Evolutionary conservation across 2,113 vertebrate species (phyloP).

Genomic region (Miniopterus natalensis): DNA sequence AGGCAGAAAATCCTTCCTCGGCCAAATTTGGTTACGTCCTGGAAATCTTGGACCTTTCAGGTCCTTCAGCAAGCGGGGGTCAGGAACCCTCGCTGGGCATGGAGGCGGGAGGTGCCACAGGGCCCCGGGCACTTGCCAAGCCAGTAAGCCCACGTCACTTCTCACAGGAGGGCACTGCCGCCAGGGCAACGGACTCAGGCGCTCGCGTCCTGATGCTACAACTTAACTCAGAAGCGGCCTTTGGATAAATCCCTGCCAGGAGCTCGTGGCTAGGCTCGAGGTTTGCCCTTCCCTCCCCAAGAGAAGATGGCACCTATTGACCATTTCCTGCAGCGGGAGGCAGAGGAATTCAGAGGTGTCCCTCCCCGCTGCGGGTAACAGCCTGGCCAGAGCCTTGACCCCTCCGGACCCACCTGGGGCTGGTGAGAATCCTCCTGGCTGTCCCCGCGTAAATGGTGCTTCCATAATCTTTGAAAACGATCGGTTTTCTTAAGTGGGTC

Average conservation of each 20-base stretch:
- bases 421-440: too few relatives aligned
- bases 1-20: not conserved
- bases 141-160: not conserved
- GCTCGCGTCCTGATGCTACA: accelerated
- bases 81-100: not conserved
- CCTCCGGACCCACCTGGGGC: not conserved
- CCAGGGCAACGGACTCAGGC: not conserved
- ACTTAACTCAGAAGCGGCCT: not conserved
- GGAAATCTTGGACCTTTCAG: not conserved
- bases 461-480: not conserved
- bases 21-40: not conserved
- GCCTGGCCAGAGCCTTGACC: not conserved
- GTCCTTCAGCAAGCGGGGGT: not conserved
- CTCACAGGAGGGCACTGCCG: not conserved
- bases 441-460: accelerated
- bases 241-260: not conserved
- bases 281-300: not conserved
- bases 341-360: not conserved
- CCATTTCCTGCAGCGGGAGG: not conserved
- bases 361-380: not conserved
- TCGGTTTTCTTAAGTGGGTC: not conserved
- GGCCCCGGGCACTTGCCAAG: not conserved
- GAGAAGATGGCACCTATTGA: not conserved
- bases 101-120: not conserved
- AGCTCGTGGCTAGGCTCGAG: not conserved